Conservation (phyloP, 2,113 vertebrate species). For the Erinaceus europaeus region DNA sequence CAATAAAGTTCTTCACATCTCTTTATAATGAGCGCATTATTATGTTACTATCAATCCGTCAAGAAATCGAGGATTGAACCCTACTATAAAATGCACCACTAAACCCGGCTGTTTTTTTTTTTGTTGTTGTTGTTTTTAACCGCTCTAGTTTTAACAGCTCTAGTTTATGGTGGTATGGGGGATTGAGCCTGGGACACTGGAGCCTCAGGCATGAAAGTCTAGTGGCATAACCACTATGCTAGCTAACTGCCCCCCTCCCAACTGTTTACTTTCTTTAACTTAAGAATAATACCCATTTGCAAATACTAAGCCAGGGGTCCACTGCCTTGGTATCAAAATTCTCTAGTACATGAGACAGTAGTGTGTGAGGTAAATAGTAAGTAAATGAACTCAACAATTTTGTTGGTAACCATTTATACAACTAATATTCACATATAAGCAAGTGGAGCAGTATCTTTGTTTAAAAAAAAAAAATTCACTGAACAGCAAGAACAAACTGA, state of each 20-base stretch:
- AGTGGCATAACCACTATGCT: too few species aligned
- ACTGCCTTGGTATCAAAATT: neutral
- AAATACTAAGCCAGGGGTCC: constrained; percentile 8
- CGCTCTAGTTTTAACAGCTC: too few species aligned
- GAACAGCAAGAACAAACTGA: neutral
- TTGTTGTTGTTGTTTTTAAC: too few species aligned
- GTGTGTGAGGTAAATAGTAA: neutral
- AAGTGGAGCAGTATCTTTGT: neutral
- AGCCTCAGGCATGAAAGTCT: too few species aligned
- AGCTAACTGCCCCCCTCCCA: too few species aligned
- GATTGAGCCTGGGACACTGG: too few species aligned
- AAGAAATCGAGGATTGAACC: constrained; percentile 66
- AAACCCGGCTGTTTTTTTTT: constrained; percentile 74
- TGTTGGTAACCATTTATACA: neutral
- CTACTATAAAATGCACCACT: constrained; percentile 73
- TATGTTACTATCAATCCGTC: constrained; percentile 75
- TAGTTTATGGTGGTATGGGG: too few species aligned
- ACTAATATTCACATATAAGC: constrained; percentile 1
- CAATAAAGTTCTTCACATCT: constrained; percentile 77
- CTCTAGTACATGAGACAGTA: neutral
- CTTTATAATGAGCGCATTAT: constrained; percentile 78
- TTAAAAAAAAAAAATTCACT: neutral
- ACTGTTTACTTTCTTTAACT: constrained; percentile 53
- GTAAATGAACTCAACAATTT: neutral
- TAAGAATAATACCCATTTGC: constrained; percentile 56